These are phyloP conservation scores for Heliconius sara DNA, from an alignment of 2,888 invertebrate genomes.

Conservation along the genomic window DNA sequence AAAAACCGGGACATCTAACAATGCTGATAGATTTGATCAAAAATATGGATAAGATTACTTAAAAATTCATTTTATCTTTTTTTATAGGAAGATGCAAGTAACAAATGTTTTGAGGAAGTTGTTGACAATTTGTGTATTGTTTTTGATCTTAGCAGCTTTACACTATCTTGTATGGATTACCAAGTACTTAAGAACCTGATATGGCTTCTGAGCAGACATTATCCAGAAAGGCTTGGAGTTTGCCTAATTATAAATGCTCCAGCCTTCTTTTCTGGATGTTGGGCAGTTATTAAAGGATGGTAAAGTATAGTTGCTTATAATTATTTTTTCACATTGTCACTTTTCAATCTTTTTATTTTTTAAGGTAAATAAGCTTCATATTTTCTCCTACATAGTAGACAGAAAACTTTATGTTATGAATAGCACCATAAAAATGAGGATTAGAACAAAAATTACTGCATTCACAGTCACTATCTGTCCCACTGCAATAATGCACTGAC, in stretches of 20 bases:
- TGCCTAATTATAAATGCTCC: slow-evolving; percentile 91
- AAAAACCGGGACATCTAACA: no score
- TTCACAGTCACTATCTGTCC: not conserved
- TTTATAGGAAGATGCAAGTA: slow-evolving; percentile 88
- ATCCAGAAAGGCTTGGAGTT: slow-evolving; percentile 90
- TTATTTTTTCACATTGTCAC: no score
- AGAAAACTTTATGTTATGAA: not conserved
- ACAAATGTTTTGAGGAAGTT: slow-evolving; percentile 90
- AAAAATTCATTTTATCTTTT: not conserved
- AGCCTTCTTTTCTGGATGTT: slow-evolving; percentile 89
- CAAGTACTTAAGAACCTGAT: slow-evolving; percentile 91
- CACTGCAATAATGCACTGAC: not conserved
- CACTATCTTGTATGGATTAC: slow-evolving; percentile 91
- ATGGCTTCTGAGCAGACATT: slow-evolving; percentile 90
- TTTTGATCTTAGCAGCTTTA: slow-evolving; percentile 90
- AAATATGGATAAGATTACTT: not conserved
- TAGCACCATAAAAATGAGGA: no score
- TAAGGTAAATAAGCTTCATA: not conserved
- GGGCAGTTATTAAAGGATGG: slow-evolving; percentile 91
- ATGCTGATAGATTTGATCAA: no score
- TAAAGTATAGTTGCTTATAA: slow-evolving; percentile 58
- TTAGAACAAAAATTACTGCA: no score
- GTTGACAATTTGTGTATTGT: slow-evolving; percentile 91
- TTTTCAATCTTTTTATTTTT: not conserved
- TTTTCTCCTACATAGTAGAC: not conserved